phyloP scores from a whole-genome alignment of 2,888 invertebrate species.

The Drosophila incognita region DNA sequence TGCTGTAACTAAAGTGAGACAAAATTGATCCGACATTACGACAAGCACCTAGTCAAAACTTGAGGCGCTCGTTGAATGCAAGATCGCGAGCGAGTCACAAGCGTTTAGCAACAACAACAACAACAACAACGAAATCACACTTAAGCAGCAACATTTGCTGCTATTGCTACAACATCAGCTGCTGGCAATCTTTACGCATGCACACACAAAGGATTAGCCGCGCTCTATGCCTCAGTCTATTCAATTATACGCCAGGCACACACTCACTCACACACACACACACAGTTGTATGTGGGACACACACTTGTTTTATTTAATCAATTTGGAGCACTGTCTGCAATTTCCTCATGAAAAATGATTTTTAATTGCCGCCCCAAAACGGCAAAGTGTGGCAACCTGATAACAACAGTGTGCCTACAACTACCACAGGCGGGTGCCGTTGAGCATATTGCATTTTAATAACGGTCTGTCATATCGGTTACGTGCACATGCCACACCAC shows the following conservation, averaged over 20 bases:
- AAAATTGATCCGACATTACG: constrained; percentile 70
- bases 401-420: constrained; percentile 48
- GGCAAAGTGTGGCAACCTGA: constrained; percentile 41
- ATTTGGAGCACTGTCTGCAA: constrained; percentile 46
- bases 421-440: constrained; percentile 48
- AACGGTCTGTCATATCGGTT: constrained; percentile 52
- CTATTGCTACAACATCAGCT: constrained; percentile 42
- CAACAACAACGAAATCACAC: constrained; percentile 1
- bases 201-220: constrained; percentile 49
- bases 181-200: constrained; percentile 62
- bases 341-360: constrained; percentile 75
- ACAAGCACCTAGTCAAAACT: constrained; percentile 47
- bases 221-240: constrained; percentile 34
- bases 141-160: constrained; percentile 12
- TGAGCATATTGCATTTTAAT: constrained; percentile 70
- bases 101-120: constrained; percentile 37
- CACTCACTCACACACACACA: background rate
- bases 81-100: constrained; percentile 22
- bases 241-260: constrained; percentile 50
- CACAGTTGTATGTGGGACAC: background rate
- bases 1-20: constrained; percentile 59
- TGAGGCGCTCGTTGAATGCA: constrained; percentile 11
- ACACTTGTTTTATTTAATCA: constrained; percentile 68
- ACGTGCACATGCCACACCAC: constrained; percentile 46
- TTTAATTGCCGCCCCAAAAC: constrained; percentile 65